Conservation (phyloP, 2,797 vertebrate genomes). For the Fratercula arctica region DNA sequence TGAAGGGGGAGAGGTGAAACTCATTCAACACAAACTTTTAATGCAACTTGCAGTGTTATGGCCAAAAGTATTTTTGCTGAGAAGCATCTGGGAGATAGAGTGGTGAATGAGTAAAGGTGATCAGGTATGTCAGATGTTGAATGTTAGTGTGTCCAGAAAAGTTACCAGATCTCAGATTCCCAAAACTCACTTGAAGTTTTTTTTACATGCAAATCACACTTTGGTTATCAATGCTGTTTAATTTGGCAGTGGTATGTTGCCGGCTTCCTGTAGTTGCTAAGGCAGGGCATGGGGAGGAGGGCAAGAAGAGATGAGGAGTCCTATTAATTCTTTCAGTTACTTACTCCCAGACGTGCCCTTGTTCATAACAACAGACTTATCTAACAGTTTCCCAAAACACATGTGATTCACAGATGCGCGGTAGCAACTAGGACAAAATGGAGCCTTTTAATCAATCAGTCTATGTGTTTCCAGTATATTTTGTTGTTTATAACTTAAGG, state of each 20-base stretch:
- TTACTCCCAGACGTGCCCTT: neutral
- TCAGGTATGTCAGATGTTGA: neutral
- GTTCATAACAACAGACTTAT: neutral
- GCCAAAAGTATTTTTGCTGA: neutral
- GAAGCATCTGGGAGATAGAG: neutral
- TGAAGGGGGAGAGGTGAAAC: neutral
- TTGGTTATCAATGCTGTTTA: neutral
- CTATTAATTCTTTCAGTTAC: neutral
- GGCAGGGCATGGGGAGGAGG: neutral
- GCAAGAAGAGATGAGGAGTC: neutral
- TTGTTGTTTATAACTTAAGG: neutral
- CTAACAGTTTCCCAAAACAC: neutral
- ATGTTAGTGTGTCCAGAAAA: neutral
- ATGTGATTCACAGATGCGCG: neutral
- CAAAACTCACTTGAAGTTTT: neutral
- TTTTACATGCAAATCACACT: neutral
- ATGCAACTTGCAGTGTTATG: neutral
- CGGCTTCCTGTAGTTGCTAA: neutral
- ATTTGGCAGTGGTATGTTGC: neutral
- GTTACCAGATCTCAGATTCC: neutral
- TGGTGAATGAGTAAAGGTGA: neutral
- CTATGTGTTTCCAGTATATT: neutral
- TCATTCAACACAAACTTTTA: neutral
- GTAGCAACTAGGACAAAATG: neutral
- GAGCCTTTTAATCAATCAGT: neutral